These are phyloP conservation scores for Morpho deidamia DNA, from an alignment of 2,888 invertebrate species.

Conservation along the genomic window DNA sequence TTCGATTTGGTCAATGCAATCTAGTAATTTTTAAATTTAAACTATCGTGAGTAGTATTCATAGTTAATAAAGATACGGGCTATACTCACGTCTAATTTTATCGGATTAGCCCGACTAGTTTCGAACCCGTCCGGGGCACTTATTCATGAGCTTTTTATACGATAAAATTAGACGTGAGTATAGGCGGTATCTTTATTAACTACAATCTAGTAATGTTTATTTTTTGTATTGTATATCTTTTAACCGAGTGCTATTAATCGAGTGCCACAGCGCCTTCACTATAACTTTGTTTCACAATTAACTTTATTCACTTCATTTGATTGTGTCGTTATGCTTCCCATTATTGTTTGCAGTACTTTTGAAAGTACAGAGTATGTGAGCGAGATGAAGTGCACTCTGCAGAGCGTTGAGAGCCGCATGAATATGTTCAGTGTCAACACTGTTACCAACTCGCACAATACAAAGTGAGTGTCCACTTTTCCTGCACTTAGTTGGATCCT, in stretches of 20 bases:
- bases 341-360: slow-evolving; percentile 76
- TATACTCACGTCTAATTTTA: too few relatives aligned
- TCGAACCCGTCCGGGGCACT: too few relatives aligned
- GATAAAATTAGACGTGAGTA: too few relatives aligned
- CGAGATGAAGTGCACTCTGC: slow-evolving; percentile 65
- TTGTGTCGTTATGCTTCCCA: slow-evolving; percentile 48
- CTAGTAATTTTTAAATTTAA: too few relatives aligned
- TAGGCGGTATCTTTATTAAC: too few relatives aligned
- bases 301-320: slow-evolving; percentile 12
- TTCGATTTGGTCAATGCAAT: slow-evolving; percentile 9
- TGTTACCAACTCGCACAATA: slow-evolving; percentile 57
- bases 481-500: background rate
- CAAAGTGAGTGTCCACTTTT: slow-evolving; percentile 60
- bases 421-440: slow-evolving; percentile 69
- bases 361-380: slow-evolving; percentile 75
- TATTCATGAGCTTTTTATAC: too few relatives aligned
- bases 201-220: too few relatives aligned
- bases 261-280: slow-evolving; percentile 7
- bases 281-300: slow-evolving; percentile 8
- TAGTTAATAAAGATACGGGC: too few relatives aligned
- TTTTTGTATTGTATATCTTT: too few relatives aligned
- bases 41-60: too few relatives aligned
- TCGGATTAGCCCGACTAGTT: too few relatives aligned
- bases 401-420: slow-evolving; percentile 74
- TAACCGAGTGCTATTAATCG: slow-evolving; percentile 10